Conservation (phyloP, 2,113 vertebrate species). For the Varanus komodoensis region DNA sequence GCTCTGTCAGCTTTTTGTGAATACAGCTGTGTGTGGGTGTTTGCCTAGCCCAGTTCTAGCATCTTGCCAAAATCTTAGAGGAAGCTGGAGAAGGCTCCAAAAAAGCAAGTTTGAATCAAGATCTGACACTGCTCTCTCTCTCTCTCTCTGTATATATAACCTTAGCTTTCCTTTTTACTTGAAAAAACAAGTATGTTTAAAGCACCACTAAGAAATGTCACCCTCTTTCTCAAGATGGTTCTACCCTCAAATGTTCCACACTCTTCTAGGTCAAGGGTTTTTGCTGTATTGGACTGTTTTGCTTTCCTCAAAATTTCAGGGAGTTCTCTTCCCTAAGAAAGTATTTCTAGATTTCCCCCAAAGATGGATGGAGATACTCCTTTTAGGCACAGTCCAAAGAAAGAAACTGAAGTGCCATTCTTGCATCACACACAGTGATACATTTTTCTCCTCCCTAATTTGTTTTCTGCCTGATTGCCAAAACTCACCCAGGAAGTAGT, state of each 20-base stretch:
- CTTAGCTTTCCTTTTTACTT: background rate
- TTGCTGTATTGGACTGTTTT: background rate
- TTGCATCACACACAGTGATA: background rate
- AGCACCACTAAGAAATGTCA: background rate
- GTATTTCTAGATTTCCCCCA: background rate
- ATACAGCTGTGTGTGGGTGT: background rate
- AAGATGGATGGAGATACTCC: background rate
- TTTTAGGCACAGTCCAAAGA: background rate
- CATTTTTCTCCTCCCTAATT: background rate
- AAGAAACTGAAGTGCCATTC: background rate
- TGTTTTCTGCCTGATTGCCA: background rate
- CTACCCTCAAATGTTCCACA: background rate
- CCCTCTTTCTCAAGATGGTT: background rate
- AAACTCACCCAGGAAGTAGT: background rate
- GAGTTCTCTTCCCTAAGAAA: background rate
- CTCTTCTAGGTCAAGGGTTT: no score
- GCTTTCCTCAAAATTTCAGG: background rate
- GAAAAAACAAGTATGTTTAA: background rate
- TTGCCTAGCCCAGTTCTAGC: constrained; percentile 5
- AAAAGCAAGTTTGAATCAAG: constrained; percentile 13
- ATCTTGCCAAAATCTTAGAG: constrained; percentile 1
- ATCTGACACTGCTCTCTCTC: no score
- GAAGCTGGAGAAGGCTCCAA: background rate
- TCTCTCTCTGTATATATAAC: background rate
- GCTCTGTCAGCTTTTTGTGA: background rate